These are phyloP conservation scores for Psittacula echo DNA, from an alignment of 2,797 vertebrate genomes.

Conservation along the genomic window DNA sequence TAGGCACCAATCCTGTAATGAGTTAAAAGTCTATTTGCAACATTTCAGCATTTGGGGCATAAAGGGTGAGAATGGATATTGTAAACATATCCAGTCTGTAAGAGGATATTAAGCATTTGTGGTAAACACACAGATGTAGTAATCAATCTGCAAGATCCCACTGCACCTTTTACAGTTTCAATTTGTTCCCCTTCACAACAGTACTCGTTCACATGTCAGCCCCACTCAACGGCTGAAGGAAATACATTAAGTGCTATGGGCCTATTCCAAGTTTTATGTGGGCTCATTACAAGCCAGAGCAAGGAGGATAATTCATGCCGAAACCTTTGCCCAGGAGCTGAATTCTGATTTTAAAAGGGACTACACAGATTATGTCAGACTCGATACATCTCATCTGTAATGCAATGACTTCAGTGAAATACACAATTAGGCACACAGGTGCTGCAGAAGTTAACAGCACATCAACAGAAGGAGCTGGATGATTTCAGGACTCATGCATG, in stretches of 20 bases:
- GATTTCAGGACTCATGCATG: not conserved
- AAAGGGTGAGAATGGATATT: not conserved
- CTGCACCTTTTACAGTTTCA: not conserved
- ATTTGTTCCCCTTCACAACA: not conserved
- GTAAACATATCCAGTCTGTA: not conserved
- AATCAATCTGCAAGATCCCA: not conserved
- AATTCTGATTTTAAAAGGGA: not conserved
- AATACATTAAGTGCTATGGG: not conserved
- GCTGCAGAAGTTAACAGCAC: not conserved
- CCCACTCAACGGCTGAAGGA: not conserved
- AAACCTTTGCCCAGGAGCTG: not conserved
- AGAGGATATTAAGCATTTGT: not conserved
- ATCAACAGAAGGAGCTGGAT: not conserved
- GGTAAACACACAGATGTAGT: not conserved
- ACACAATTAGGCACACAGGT: not conserved
- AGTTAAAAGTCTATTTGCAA: not conserved
- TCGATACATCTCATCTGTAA: not conserved
- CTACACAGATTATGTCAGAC: not conserved
- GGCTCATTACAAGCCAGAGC: not conserved
- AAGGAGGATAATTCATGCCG: not conserved
- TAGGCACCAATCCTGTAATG: fast-evolving
- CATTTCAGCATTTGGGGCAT: not conserved
- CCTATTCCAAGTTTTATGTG: too few species aligned
- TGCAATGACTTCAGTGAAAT: not conserved
- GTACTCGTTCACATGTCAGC: not conserved